These are phyloP conservation scores for Onthophagus taurus DNA, from an alignment of 1,140 invertebrate species.

Conservation along the genomic window DNA sequence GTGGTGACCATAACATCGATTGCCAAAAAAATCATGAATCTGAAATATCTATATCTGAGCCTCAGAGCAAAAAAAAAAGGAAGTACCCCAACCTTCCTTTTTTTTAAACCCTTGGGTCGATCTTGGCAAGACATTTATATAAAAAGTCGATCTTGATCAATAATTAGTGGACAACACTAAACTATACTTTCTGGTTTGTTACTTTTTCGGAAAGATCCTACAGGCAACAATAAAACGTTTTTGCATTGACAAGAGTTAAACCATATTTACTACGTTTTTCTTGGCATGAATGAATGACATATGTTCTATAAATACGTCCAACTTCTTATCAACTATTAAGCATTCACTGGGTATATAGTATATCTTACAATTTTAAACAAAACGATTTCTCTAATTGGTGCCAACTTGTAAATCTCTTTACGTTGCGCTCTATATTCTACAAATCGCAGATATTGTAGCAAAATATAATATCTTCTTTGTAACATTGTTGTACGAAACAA, in stretches of 20 bases:
- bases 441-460: constrained; percentile 7
- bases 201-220: constrained; percentile 1
- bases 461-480: constrained; percentile 2
- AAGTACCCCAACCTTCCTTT: too few species aligned
- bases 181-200: constrained; percentile 2
- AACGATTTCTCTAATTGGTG: too few species aligned
- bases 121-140: too few species aligned
- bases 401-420: not conserved
- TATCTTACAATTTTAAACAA: not conserved
- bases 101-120: too few species aligned
- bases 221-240: constrained; percentile 1
- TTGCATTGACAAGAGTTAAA: constrained; percentile 1
- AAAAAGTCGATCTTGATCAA: too few species aligned
- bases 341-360: not conserved
- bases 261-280: not conserved
- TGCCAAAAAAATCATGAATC: too few species aligned
- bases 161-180: too few species aligned
- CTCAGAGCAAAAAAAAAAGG: too few species aligned
- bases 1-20: too few species aligned
- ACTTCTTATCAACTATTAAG: too few species aligned
- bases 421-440: not conserved
- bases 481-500: constrained; percentile 4
- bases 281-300: not conserved
- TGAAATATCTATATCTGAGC: too few species aligned
- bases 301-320: not conserved